These are phyloP conservation scores for Carlito syrichta DNA, from an alignment of 2,113 vertebrate genomes.

Conservation along the genomic window DNA sequence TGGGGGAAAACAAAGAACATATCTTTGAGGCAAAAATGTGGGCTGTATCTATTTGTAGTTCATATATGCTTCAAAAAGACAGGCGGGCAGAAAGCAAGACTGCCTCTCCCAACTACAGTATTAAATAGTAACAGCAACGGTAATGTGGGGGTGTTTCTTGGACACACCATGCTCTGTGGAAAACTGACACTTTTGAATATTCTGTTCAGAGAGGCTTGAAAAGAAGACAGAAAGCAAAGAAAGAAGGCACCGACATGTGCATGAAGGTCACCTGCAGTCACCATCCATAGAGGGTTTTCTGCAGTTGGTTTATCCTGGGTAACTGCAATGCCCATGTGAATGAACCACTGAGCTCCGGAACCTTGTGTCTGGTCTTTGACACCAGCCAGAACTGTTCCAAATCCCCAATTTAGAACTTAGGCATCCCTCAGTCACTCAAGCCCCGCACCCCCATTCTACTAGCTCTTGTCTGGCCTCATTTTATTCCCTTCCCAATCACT, in stretches of 20 bases:
- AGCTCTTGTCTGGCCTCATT: background rate
- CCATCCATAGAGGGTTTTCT: rapidly evolving
- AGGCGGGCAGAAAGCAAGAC: background rate
- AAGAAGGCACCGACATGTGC: background rate
- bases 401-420: background rate
- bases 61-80: background rate
- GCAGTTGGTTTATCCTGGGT: no score
- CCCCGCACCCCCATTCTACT: rapidly evolving
- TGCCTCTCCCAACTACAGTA: background rate
- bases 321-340: rapidly evolving
- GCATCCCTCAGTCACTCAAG: background rate
- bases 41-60: background rate
- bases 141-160: rapidly evolving
- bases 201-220: background rate
- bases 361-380: background rate
- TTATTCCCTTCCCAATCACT: background rate
- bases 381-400: background rate
- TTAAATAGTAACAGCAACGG: background rate
- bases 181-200: background rate
- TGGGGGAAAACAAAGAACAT: background rate
- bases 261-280: background rate
- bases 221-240: background rate
- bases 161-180: background rate
- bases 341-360: rapidly evolving
- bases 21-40: conserved; percentile 8